Percentiles rank a stretch among this genome's conserved stretches.
Evolutionary conservation across 2,113 vertebrate genomes (phyloP).

Genomic region (Phylloscopus trochiloides): DNA sequence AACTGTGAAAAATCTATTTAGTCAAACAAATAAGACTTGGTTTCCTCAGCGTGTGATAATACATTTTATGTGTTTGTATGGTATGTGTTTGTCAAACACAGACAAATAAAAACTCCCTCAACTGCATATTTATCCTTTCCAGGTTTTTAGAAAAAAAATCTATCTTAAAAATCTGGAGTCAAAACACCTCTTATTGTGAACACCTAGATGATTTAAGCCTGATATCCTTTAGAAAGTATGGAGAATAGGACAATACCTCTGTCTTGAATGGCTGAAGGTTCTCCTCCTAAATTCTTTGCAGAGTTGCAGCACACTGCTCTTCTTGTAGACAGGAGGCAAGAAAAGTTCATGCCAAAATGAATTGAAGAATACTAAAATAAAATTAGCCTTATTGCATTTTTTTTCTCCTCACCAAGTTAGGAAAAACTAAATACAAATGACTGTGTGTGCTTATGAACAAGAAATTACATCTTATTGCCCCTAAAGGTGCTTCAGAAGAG

Average conservation of each 20-base stretch:
- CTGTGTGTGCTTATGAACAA: not conserved
- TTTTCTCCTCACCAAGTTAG: not conserved
- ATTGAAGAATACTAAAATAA: not conserved
- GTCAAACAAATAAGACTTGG: not conserved
- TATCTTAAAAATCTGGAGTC: not conserved
- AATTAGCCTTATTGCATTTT: not conserved
- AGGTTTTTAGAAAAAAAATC: not conserved
- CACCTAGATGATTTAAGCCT: not conserved
- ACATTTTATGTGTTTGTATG: not conserved
- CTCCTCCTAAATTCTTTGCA: not conserved
- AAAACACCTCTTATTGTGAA: not conserved
- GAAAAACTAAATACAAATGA: not conserved
- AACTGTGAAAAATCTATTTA: not conserved
- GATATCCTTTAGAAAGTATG: not conserved
- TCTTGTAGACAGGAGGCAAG: not conserved
- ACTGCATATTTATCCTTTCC: not conserved
- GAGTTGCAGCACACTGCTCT: not conserved
- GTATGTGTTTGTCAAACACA: not conserved
- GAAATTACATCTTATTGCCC: not conserved
- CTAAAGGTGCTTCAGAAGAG: not conserved
- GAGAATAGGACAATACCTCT: not conserved
- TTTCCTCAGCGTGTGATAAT: not conserved
- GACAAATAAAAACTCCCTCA: not conserved
- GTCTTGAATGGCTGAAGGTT: not conserved
- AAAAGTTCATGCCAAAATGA: not conserved